phyloP scores from a whole-genome alignment of 2,797 vertebrate species.

The Microctenopoma stevenorrisi region DNA sequence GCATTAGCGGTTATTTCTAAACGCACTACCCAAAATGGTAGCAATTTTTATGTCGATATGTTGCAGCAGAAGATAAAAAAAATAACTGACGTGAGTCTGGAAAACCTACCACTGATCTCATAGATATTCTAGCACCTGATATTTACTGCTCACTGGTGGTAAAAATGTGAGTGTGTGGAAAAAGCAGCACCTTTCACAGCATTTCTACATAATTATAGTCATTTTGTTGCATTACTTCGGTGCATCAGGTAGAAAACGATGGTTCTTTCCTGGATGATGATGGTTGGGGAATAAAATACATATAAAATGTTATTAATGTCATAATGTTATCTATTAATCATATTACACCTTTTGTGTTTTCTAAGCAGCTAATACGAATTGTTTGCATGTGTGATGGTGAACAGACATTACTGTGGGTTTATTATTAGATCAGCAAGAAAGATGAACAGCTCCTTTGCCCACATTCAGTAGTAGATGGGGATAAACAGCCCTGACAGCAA shows the following conservation, averaged over 20 bases:
- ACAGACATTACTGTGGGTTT: conserved; percentile 47
- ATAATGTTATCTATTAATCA: not conserved
- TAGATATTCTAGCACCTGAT: not conserved
- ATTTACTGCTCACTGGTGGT: not conserved
- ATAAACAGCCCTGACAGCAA: conserved; percentile 55
- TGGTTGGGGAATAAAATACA: not conserved
- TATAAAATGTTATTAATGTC: conserved; percentile 4
- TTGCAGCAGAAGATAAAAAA: not conserved
- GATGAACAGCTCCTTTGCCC: conserved; percentile 63
- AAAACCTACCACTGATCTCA: not conserved
- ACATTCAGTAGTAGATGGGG: conserved; percentile 48
- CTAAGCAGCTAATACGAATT: conserved; percentile 15
- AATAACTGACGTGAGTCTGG: not conserved
- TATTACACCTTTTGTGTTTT: not conserved
- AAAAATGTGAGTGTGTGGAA: not conserved
- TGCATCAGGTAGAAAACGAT: conserved; percentile 9
- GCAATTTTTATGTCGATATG: not conserved
- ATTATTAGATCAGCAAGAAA: conserved; percentile 69
- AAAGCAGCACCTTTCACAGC: conserved; percentile 9
- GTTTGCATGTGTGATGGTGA: conserved; percentile 33
- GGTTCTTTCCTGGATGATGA: not conserved
- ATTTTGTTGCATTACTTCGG: conserved; percentile 7
- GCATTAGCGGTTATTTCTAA: conserved; percentile 4
- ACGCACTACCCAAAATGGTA: not conserved
- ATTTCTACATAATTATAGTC: conserved; percentile 7